Evolutionary conservation across 2,113 vertebrate genomes (phyloP).

Genomic region (Macquaria ambigua): DNA sequence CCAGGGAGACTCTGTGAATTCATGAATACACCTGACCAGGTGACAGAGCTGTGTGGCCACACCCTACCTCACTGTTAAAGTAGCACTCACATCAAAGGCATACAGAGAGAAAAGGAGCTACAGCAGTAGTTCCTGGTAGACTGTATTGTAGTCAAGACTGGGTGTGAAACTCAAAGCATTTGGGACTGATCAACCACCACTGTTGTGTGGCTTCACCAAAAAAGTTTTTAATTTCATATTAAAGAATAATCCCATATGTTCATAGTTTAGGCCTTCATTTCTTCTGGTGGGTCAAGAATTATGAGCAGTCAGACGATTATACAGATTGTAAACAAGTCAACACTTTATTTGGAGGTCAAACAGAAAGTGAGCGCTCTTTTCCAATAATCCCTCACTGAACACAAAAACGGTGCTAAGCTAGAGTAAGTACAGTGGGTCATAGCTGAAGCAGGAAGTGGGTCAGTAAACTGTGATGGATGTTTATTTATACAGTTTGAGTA

Average conservation of each 20-base stretch:
- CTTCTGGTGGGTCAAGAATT: not conserved
- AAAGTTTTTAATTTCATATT: not conserved
- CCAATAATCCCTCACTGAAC: no score
- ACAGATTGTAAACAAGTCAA: not conserved
- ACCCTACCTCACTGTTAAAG: conserved; percentile 42
- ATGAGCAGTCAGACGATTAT: not conserved
- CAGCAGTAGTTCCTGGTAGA: not conserved
- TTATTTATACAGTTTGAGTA: no score
- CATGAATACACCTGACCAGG: conserved; percentile 40
- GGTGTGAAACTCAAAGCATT: not conserved
- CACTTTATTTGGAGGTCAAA: not conserved
- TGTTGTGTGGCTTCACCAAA: not conserved
- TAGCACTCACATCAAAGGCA: conserved; percentile 7
- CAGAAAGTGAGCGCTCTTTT: no score
- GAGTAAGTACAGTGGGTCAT: no score
- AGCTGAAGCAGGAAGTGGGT: no score
- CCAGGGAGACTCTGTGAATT: not conserved
- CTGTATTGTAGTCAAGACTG: not conserved
- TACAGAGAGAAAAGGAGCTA: conserved; percentile 9
- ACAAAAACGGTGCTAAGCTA: no score
- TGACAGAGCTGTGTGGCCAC: conserved; percentile 53
- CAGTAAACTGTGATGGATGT: no score
- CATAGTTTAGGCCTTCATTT: not conserved
- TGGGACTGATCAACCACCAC: not conserved
- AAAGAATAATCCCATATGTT: not conserved